These are phyloP conservation scores for Lepas anatifera DNA, from an alignment of 2,888 invertebrate genomes.

Conservation along the genomic window DNA sequence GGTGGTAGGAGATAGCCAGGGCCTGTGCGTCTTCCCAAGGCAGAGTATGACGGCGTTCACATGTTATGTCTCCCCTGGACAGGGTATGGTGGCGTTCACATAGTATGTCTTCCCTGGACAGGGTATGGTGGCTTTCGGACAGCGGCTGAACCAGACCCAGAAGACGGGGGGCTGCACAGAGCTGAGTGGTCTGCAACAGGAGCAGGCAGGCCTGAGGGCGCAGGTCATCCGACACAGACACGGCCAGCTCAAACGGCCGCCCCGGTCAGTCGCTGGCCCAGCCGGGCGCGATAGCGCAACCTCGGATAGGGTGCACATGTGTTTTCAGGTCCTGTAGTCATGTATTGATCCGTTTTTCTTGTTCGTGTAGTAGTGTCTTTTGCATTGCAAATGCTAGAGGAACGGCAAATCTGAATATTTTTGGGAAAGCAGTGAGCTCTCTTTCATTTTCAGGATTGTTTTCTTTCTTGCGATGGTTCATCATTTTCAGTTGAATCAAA, in stretches of 20 bases:
- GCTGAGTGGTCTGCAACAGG: conserved; percentile 60
- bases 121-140: conserved; percentile 54
- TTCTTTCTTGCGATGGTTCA: too few species aligned
- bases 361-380: not conserved
- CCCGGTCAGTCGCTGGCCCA: not conserved
- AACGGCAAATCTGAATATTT: not conserved
- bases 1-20: too few species aligned
- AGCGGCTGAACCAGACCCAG: conserved; percentile 61
- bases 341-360: not conserved
- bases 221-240: not conserved
- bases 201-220: conserved; percentile 37
- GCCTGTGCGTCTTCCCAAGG: too few species aligned
- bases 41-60: too few species aligned
- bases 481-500: too few species aligned
- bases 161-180: conserved; percentile 71
- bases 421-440: not conserved
- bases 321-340: too few species aligned
- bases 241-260: not conserved
- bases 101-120: too few species aligned
- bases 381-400: not conserved
- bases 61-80: too few species aligned
- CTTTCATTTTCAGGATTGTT: too few species aligned
- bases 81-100: too few species aligned
- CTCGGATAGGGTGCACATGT: not conserved
- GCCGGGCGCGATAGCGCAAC: not conserved